Evolutionary conservation across 2,113 vertebrate genomes (phyloP).

Genomic region (Scytalopus superciliaris): DNA sequence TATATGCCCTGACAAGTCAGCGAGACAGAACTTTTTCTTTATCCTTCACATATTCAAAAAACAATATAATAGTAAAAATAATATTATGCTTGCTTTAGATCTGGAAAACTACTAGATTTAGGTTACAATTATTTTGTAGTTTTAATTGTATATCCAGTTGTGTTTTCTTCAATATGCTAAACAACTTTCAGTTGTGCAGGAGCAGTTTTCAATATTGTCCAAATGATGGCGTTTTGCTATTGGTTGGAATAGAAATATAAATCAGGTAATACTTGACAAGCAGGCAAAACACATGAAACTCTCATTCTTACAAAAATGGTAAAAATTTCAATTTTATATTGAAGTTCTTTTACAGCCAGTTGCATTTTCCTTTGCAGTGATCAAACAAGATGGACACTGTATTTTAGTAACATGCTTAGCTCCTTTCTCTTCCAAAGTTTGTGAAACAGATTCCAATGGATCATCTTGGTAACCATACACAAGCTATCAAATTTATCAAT

Average conservation of each 20-base stretch:
- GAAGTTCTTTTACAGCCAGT: not conserved
- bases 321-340: not conserved
- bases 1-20: not conserved
- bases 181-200: not conserved
- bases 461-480: not conserved
- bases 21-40: not conserved
- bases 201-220: not conserved
- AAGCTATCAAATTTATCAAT: not conserved
- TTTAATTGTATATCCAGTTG: not conserved
- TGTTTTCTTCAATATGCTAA: not conserved
- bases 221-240: not conserved
- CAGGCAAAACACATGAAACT: not conserved
- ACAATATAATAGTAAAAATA: not conserved
- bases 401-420: not conserved
- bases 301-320: not conserved
- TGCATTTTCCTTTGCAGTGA: not conserved
- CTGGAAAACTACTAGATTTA: not conserved
- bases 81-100: not conserved
- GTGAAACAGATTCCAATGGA: not conserved
- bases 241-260: not conserved
- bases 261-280: not conserved
- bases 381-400: not conserved
- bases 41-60: not conserved
- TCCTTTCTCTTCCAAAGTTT: not conserved
- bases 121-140: not conserved